A percentile compares a stretch with the other conserved stretches of the same genome.
These are phyloP conservation scores for Gobio occitaniae DNA, from an alignment of 2,797 vertebrate genomes.

Conservation along the genomic window DNA sequence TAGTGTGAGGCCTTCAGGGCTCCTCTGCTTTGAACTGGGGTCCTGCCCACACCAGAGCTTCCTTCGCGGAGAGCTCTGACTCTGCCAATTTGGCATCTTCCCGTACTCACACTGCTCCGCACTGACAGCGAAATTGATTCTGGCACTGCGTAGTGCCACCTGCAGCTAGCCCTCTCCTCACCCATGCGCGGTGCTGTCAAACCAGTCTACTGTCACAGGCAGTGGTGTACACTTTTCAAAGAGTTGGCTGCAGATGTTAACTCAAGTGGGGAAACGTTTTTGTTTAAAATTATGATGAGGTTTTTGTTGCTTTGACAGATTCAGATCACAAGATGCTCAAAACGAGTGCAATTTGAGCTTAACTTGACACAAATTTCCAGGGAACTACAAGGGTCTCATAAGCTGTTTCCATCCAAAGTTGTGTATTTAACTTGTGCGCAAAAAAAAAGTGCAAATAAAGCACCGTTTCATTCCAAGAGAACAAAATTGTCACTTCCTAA, in stretches of 20 bases:
- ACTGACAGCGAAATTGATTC: slow-evolving; percentile 45
- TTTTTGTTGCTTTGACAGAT: slow-evolving; percentile 42
- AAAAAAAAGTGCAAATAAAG: not conserved
- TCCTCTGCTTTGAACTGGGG: slow-evolving; percentile 42
- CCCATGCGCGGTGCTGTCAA: slow-evolving; percentile 26
- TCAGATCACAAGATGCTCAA: slow-evolving; percentile 29
- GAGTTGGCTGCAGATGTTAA: slow-evolving; percentile 33
- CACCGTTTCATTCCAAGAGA: not conserved
- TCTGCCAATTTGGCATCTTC: slow-evolving; percentile 54
- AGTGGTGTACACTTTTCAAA: slow-evolving; percentile 4
- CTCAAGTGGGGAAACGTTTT: slow-evolving; percentile 14
- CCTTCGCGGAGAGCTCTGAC: not conserved
- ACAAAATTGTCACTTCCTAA: not conserved
- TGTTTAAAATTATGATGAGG: slow-evolving; percentile 29
- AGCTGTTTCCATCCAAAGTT: not conserved
- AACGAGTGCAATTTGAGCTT: not conserved
- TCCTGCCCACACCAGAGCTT: slow-evolving; percentile 18
- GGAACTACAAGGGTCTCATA: not conserved
- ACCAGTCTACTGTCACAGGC: slow-evolving; percentile 24
- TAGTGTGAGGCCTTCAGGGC: slow-evolving; percentile 7
- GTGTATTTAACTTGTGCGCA: not conserved
- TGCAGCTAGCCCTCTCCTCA: slow-evolving; percentile 40
- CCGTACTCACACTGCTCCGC: slow-evolving; percentile 2
- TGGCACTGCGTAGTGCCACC: slow-evolving; percentile 40
- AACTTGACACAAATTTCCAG: not conserved